Evolutionary conservation across 2,113 vertebrate species (phyloP), one percentile per base, ranked within the genome.

Genomic region (Axis porcinus): DNA sequence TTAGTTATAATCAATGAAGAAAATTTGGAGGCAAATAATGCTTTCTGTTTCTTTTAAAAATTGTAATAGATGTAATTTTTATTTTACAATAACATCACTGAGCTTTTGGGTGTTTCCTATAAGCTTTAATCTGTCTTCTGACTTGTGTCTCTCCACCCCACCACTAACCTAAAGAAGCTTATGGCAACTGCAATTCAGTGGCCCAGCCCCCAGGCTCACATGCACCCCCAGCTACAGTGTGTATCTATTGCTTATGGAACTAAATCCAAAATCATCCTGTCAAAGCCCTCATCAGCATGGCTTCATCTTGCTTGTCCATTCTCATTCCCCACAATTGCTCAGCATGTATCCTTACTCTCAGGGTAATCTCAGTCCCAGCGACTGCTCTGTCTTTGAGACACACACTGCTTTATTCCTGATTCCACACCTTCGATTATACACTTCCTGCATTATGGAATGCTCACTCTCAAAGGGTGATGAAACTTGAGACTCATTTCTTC

Each of bases 1-100:
- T 95, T 76, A 45, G 25, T 92, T 92, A 81, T 43, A 43, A 76
- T 76, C 70, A 76, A 8, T 43, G 40, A 83, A 95, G 58, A 94
- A 50, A 88, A 15, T 30, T 36, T 62, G 6, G 40, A 50, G 54
- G 27, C 50, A 78, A 82, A 88, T 64, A 62, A 14, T 3, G 7
- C 17, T 79, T 89, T 92, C 23, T 54, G 1, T 88, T 47, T 85
- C 47, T 81, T 84, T 92, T 14, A 23, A 87, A 87, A 67, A 57
- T 28, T 81, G 5, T 74, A 28, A 52, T 36, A 70, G 54, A 14
- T 74, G 4, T 50, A 82, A 60, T 83, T 30, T 93, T 82, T 67
- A 9, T 89, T 83, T 78, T 74, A 88, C 64, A 43, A 86, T 60
- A 60, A 79, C 2, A 47, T 87, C 25, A 14, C 5, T 30, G 10